A percentile compares a stretch with the other conserved stretches of the same genome.
These are phyloP conservation scores for Aricia artaxerxes DNA, from an alignment of 2,888 invertebrate genomes.

Conservation along the genomic window DNA sequence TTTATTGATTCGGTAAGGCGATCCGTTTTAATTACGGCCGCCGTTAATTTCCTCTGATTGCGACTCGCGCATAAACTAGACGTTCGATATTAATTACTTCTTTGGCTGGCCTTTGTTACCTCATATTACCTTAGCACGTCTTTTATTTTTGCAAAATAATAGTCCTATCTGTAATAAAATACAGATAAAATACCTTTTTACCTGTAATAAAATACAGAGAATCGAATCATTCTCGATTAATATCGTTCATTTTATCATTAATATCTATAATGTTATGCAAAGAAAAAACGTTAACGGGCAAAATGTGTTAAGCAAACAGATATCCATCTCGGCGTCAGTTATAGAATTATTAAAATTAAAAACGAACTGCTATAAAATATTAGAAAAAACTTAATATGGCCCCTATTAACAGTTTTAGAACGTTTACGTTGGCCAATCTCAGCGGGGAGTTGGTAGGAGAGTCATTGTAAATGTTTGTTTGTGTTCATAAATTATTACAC, in stretches of 20 bases:
- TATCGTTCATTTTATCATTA: slow-evolving; percentile 1
- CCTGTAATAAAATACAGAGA: neutral
- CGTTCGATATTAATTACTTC: slow-evolving; percentile 9
- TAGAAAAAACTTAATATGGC: slow-evolving; percentile 42
- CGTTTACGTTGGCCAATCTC: slow-evolving; percentile 55
- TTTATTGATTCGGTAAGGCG: slow-evolving; percentile 78
- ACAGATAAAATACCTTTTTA: neutral
- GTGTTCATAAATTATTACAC: slow-evolving; percentile 59
- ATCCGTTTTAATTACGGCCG: slow-evolving; percentile 78
- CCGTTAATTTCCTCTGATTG: slow-evolving; percentile 75
- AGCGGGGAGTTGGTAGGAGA: slow-evolving; percentile 64
- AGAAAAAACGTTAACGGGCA: slow-evolving; percentile 10
- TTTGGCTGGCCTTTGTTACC: neutral
- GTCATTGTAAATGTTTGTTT: slow-evolving; percentile 51
- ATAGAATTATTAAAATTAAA: slow-evolving; percentile 15
- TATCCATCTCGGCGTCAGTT: slow-evolving; percentile 3
- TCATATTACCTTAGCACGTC: neutral
- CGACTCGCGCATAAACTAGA: slow-evolving; percentile 24
- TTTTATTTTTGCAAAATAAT: neutral
- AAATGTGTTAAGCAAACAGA: slow-evolving; percentile 9
- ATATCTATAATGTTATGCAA: slow-evolving; percentile 11
- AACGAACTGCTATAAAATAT: slow-evolving; percentile 10
- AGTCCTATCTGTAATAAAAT: neutral
- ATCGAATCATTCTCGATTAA: neutral
- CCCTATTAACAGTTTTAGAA: slow-evolving; percentile 56